phyloP scores from a whole-genome alignment of 2,113 vertebrate genomes.

The Dermatemys mawii region DNA sequence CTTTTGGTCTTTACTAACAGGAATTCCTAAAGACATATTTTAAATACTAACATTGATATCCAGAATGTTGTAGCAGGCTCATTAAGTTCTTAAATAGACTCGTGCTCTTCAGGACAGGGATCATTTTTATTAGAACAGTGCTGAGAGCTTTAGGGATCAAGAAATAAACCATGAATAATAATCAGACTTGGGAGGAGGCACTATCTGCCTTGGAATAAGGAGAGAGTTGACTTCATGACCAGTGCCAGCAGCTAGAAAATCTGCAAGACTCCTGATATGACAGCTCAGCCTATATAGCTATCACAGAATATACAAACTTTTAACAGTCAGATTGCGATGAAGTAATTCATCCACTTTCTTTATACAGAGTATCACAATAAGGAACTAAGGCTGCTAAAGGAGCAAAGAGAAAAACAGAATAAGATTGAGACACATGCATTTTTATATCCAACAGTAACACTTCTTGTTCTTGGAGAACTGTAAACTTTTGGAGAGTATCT shows the following conservation, averaged over 20 bases:
- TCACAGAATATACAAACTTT: background rate
- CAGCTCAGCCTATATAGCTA: background rate
- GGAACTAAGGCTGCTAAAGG: background rate
- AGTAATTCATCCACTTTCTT: background rate
- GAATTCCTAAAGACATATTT: conserved; percentile 6
- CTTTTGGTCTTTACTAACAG: background rate
- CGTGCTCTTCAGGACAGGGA: background rate
- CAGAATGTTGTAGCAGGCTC: background rate
- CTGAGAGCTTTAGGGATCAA: background rate
- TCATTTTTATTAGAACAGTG: background rate
- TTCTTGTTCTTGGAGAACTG: background rate
- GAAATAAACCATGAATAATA: background rate
- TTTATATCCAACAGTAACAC: background rate
- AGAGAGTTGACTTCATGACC: background rate
- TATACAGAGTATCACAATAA: background rate
- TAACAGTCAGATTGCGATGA: background rate
- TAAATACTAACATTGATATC: background rate
- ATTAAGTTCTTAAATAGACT: background rate
- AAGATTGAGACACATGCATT: background rate
- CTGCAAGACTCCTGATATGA: background rate
- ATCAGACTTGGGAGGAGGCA: background rate
- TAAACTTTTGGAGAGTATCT: background rate
- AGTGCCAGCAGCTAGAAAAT: background rate
- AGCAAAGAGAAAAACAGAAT: background rate
- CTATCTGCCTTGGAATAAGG: background rate